Conservation (phyloP, 2,888 invertebrate genomes). For the Lamellibrachia columna region DNA sequence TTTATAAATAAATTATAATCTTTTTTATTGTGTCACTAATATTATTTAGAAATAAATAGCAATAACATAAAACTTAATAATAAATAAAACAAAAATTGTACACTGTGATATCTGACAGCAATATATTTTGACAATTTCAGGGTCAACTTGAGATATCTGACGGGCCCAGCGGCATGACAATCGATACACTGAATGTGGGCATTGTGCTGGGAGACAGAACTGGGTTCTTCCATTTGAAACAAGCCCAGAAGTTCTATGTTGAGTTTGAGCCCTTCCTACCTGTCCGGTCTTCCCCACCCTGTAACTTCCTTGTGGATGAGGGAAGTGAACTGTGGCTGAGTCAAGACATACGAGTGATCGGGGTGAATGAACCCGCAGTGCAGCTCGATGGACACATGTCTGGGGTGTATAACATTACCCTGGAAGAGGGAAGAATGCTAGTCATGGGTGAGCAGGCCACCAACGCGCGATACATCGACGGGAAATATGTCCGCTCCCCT, state of each 20-base stretch:
- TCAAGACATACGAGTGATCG: slow-evolving; percentile 47
- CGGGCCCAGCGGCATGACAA: slow-evolving; percentile 22
- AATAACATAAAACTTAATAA: neutral
- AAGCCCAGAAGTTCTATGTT: slow-evolving; percentile 42
- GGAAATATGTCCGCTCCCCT: slow-evolving; percentile 28
- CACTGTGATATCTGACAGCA: neutral
- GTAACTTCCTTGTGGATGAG: slow-evolving; percentile 47
- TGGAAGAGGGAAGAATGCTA: slow-evolving; percentile 44
- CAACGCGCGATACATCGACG: slow-evolving; percentile 44
- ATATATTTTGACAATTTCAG: slow-evolving; percentile 32
- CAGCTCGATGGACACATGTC: slow-evolving; percentile 47
- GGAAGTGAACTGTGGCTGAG: slow-evolving; percentile 45
- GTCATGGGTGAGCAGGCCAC: slow-evolving; percentile 43
- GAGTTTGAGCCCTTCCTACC: slow-evolving; percentile 44
- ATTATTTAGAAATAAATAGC: neutral
- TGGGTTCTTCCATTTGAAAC: slow-evolving; percentile 44
- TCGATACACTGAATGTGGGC: slow-evolving; percentile 44
- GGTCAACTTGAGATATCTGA: slow-evolving; percentile 44
- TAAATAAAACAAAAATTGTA: neutral
- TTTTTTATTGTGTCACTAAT: neutral
- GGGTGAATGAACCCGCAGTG: slow-evolving; percentile 42
- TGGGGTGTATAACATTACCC: slow-evolving; percentile 50
- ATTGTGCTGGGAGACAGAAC: slow-evolving; percentile 47
- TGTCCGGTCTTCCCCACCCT: slow-evolving; percentile 47
- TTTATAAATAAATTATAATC: neutral